Conservation (phyloP, 2,888 invertebrate genomes). For the Entomobrya proxima region DNA sequence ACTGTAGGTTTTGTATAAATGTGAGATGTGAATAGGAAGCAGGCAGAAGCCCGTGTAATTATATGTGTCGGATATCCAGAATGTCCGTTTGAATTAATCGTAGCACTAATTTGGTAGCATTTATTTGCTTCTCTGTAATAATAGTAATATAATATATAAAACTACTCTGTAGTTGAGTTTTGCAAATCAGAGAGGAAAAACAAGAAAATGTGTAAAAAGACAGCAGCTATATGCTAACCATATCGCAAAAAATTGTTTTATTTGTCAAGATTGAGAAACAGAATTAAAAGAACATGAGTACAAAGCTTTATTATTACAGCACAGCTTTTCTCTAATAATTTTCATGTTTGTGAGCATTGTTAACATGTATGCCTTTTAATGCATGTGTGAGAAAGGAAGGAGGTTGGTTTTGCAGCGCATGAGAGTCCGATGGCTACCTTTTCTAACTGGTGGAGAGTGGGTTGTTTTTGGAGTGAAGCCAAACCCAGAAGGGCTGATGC, state of each 20-base stretch:
- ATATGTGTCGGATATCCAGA: not conserved
- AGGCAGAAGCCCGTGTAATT: constrained; percentile 14
- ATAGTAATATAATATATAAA: too few relatives aligned
- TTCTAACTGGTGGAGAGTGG: constrained; percentile 64
- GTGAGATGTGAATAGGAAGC: not conserved
- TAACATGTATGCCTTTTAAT: not conserved
- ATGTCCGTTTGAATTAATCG: not conserved
- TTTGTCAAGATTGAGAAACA: constrained; percentile 13
- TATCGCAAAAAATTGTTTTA: too few relatives aligned
- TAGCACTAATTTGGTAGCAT: not conserved
- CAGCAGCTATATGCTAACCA: too few relatives aligned
- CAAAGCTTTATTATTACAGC: not conserved
- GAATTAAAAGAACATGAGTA: not conserved
- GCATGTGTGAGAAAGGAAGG: constrained; percentile 46
- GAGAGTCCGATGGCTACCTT: constrained; percentile 64
- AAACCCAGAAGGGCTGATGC: constrained; percentile 68
- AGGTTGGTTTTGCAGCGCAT: constrained; percentile 63
- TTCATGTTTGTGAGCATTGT: not conserved
- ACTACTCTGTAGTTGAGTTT: too few relatives aligned
- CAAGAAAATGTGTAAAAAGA: too few relatives aligned
- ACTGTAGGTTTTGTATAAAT: not conserved
- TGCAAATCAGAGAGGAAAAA: too few relatives aligned
- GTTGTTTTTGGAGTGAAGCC: constrained; percentile 69
- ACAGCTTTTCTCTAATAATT: not conserved
- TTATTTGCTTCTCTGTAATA: too few relatives aligned